Conservation (phyloP, 1,140 invertebrate species). For the Battus philenor region DNA sequence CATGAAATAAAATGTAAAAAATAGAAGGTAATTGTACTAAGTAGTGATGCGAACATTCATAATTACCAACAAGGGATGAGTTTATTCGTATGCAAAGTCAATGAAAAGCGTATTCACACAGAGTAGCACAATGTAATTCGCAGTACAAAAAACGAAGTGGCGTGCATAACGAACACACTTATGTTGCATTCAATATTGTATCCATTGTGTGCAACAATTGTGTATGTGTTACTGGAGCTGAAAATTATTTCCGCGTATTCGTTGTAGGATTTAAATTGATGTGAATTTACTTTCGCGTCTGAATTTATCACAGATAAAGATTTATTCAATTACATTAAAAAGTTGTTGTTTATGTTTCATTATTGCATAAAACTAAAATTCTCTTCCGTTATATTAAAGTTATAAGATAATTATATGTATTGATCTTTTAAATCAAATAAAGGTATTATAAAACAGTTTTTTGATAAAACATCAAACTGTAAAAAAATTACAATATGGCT, state of each 20-base stretch:
- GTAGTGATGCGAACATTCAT: slow-evolving; percentile 14
- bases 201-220: slow-evolving; percentile 21
- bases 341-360: too few species aligned
- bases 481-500: too few species aligned
- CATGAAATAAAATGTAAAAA: too few species aligned
- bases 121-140: slow-evolving; percentile 14
- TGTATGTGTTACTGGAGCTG: slow-evolving; percentile 13
- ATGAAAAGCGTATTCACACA: slow-evolving; percentile 14
- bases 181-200: slow-evolving; percentile 32
- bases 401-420: too few species aligned
- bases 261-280: slow-evolving; percentile 9
- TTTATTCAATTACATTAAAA: slow-evolving; percentile 13
- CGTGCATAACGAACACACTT: slow-evolving; percentile 50
- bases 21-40: background rate
- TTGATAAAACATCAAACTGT: too few species aligned
- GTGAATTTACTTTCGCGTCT: slow-evolving; percentile 7
- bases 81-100: slow-evolving; percentile 15
- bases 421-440: too few species aligned
- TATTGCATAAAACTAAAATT: too few species aligned
- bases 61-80: slow-evolving; percentile 12
- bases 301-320: background rate
- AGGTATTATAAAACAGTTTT: too few species aligned
- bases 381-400: too few species aligned
- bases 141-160: slow-evolving; percentile 30
- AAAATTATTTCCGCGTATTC: slow-evolving; percentile 11